Conservation (phyloP, 2,888 invertebrate genomes). For the Prosapia bicincta region DNA sequence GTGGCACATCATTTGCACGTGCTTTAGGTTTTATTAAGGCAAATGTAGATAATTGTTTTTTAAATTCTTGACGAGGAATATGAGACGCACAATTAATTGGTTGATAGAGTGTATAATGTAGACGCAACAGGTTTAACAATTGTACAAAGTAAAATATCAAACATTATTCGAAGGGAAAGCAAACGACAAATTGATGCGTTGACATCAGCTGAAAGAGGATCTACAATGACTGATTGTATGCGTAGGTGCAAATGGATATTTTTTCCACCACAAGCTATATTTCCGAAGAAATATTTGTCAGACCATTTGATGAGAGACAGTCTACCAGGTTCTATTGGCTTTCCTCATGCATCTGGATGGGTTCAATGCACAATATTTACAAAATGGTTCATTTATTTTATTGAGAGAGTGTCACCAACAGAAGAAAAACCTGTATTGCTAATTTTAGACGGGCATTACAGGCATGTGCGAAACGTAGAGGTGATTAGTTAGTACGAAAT, state of each 20-base stretch:
- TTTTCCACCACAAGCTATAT: slow-evolving; percentile 43
- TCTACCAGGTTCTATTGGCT: slow-evolving; percentile 38
- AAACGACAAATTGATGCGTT: slow-evolving; percentile 42
- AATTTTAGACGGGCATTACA: neutral
- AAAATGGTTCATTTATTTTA: slow-evolving; percentile 42
- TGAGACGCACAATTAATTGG: slow-evolving; percentile 33
- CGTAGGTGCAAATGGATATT: slow-evolving; percentile 41
- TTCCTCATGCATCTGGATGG: slow-evolving; percentile 41
- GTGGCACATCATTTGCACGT: slow-evolving; percentile 23
- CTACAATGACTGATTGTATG: slow-evolving; percentile 41
- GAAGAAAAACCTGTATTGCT: neutral
- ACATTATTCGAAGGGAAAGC: slow-evolving; percentile 41
- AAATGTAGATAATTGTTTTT: slow-evolving; percentile 18
- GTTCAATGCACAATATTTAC: slow-evolving; percentile 42
- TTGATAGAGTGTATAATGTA: slow-evolving; percentile 40
- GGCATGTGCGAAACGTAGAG: neutral
- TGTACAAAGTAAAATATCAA: slow-evolving; percentile 40
- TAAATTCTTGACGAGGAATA: slow-evolving; percentile 22
- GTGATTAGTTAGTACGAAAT: neutral
- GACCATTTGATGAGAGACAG: slow-evolving; percentile 40
- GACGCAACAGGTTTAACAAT: slow-evolving; percentile 44
- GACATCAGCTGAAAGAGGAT: slow-evolving; percentile 43
- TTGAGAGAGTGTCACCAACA: slow-evolving; percentile 2
- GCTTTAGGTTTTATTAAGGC: slow-evolving; percentile 27
- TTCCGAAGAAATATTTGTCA: slow-evolving; percentile 42